Evolutionary conservation across 2,797 vertebrate genomes (phyloP), one percentile per base, ranked within the genome.

Genomic region (Chaenodraco wilsoni): DNA sequence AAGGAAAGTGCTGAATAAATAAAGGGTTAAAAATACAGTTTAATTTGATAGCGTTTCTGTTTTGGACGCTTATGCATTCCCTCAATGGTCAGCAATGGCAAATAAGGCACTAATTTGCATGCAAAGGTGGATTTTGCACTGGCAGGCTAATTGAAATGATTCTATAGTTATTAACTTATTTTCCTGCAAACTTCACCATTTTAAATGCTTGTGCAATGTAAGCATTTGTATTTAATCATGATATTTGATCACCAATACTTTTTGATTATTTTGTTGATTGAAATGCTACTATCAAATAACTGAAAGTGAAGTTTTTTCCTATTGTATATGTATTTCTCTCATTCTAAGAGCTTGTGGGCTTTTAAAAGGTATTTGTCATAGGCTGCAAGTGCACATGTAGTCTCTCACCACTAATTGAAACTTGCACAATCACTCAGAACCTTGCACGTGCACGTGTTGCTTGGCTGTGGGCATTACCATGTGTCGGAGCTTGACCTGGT

Each of bases 401-500:
- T 12, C 27, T 52, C 16, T 15, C 16, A 8, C 10, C 40, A 33
- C 33, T 4, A 21, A 4, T 21, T 21, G 3, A 23, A 27, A 27
- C 27, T 27, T 27, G 27, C 8, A 37, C 6, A 64, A 43, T 2
- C 3, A 5, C 23, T 50, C 49, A 50, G 1, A 19, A 21, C 33
- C 17, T 2, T 16, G 9, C 44, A 55, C 2, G 15, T 23, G 9
- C 77, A 70, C n/a, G 0, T 58, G 52, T 54, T 52, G 21, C 21
- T 9, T 40, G 62, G 52, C 50, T 9, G 51, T 23, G 16, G 63
- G 52, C 43, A 21, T 46, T 55, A 31, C 44, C 67, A 74, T 72
- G 77, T 69, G 62, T 67, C 51, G 5, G 6, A 68, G 40, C 41
- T 41, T 65, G 52, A 41, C 10, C 16, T 9, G 9, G 33, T 49